Evolutionary conservation across 1,140 invertebrate genomes (phyloP), one percentile per base, ranked within the genome.

Genomic region (Philopotamus ludificatus): DNA sequence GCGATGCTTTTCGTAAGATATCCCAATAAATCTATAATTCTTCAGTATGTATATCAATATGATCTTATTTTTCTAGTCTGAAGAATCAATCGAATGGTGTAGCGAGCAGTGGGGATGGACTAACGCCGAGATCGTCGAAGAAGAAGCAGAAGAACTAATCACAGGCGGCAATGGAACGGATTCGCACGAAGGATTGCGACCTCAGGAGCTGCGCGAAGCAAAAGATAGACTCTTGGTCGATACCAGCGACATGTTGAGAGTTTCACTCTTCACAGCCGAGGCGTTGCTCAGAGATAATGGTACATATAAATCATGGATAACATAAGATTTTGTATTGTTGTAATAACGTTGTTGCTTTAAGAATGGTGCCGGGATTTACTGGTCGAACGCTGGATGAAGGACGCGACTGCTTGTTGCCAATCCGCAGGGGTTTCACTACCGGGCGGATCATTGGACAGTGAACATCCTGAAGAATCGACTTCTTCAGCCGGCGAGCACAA

Each of bases 181-280:
- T 74, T 82, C 83, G 15, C 88, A 88, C 73, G 84, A 81, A 70
- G 87, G 87, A 0, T 73, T 90, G 41, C 74, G 85, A 23, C 83
- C 86, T 50, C 87, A 89, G 74, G 87, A 90, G 73, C 75, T 90
- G n/a, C 87, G 89, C 71, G 87, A 89, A 75, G 87, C 87, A 22
- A 90, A 89, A 74, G 88, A 90, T 73, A 85, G 88, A 70, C 74
- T 90, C 42, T 73, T 90, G 10, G 87, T 89, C 16, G 88, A 89
- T 75, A 89, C 88, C 10, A 86, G 87, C 18, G 87, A 90, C 75
- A 89, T 89, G 87, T 77, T 90, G 9, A 85, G 87, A 72, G 84
- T 89, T 34, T 86, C 87, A 1, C 76, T 90, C 10, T 89, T 89
- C 73, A 89, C 87, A 47, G 88, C 88, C 12, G 88, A 90, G 76